Base-by-base conservation (phyloP, 37 sponge, comb jelly and placozoan species). In the Haliclona indistincta region DNA sequence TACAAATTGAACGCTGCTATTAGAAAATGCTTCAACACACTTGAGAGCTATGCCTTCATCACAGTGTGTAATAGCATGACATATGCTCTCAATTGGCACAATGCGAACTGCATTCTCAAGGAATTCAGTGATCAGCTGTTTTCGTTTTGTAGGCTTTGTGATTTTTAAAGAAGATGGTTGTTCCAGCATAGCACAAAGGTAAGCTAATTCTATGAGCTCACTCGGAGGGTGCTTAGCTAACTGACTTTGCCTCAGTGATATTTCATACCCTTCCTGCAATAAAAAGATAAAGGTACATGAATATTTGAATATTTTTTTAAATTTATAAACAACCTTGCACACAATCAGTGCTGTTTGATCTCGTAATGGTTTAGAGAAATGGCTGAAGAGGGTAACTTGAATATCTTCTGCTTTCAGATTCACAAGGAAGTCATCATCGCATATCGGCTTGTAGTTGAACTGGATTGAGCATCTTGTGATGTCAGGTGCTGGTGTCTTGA, bases 41-140 rank as follows among this genome's bases (percentile, higher is more conserved):
- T 79, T 60, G 0, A 63, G 36, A 15, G 69, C 74, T 44, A 63
- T 74, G 20, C 67, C 75, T 47, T 79, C 29, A 63, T 71, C 68
- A n/a, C 37, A 34, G 32, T 79, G 37, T 1, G 43, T 69, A 44
- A 86, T 68, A 19, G 86, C 86, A 74, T 75, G 49, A 3, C 73
- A 79, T 40, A 86, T 72, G 26, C 86, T 86, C 60, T 86, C 86
- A 42, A 86, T 8, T 0, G 86, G 86, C 54, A 86, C 86, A 40
- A 86, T 43, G 28, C 73, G 64, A 19, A 79, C 80, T 26, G 75
- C 86, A 58, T 86, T 53, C 40, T 79, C 86, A 29, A 86, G 69
- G 73, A 86, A 86, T 1, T 66, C n/a, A 20, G 25, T 25, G 6
- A 58, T 58, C 6, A 26, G 11, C n/a, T 58, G 11, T 6, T 58